A percentile compares a stretch with the other conserved stretches of the same genome.
Conservation (phyloP, 2,888 invertebrate species). For the Sinodicranocentrus sp. region DNA sequence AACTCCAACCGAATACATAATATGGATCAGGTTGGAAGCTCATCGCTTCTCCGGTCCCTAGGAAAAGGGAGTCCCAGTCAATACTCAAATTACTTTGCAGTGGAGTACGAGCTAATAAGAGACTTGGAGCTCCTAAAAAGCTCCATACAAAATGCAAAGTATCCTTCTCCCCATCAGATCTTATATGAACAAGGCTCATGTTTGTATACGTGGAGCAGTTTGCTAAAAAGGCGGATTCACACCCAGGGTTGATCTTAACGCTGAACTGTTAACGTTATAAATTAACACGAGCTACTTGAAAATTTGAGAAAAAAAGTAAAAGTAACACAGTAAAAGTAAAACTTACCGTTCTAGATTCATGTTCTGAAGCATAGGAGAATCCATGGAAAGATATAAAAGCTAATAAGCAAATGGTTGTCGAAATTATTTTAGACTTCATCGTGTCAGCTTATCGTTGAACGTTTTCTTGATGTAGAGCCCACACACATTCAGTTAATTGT, state of each 20-base stretch:
- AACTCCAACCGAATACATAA: slow-evolving; percentile 82
- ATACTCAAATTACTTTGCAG: slow-evolving; percentile 80
- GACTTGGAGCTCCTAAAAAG: slow-evolving; percentile 82
- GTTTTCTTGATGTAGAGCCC: too few species aligned
- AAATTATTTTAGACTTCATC: slow-evolving; percentile 3
- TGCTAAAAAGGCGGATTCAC: slow-evolving; percentile 40
- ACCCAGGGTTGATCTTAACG: slow-evolving; percentile 71
- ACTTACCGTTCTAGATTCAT: slow-evolving; percentile 42
- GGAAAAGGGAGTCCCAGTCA: slow-evolving; percentile 80
- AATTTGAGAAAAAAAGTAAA: neutral
- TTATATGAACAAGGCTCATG: slow-evolving; percentile 78
- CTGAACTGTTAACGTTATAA: slow-evolving; percentile 60
- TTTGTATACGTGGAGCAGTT: slow-evolving; percentile 61
- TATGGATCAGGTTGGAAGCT: slow-evolving; percentile 79
- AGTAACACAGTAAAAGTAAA: neutral
- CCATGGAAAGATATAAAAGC: slow-evolving; percentile 23
- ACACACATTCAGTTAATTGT: too few species aligned
- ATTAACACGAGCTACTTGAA: neutral
- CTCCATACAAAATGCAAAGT: slow-evolving; percentile 85
- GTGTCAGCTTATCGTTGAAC: too few species aligned
- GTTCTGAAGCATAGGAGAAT: slow-evolving; percentile 21
- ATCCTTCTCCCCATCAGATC: slow-evolving; percentile 82
- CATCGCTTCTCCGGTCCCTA: slow-evolving; percentile 78
- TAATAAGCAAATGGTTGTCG: slow-evolving; percentile 22
- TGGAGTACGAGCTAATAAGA: slow-evolving; percentile 81